Evolutionary conservation across 2,113 vertebrate species (phyloP).

Genomic region (Mormyrus lacerda): DNA sequence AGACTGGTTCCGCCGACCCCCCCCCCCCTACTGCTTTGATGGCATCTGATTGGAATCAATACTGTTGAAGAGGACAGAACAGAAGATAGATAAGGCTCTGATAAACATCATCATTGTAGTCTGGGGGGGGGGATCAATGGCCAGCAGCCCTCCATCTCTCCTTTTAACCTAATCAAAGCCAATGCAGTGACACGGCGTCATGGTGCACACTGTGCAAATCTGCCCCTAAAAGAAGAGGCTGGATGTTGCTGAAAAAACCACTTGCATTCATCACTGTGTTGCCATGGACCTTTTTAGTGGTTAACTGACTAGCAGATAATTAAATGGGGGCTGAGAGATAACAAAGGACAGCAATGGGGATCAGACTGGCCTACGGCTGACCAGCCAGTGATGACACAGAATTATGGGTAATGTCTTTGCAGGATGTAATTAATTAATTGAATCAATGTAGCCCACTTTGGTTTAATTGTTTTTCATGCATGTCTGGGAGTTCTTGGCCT

Average conservation of each 20-base stretch:
- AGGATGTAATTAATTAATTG: neutral
- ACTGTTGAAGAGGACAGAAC: slow-evolving; percentile 38
- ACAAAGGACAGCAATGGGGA: neutral
- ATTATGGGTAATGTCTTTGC: neutral
- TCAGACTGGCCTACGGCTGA: neutral
- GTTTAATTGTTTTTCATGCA: neutral
- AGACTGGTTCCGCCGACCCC: slow-evolving; percentile 42
- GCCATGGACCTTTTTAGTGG: neutral
- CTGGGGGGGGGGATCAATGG: neutral
- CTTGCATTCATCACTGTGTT: neutral
- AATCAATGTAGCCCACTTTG: neutral
- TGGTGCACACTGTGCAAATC: neutral
- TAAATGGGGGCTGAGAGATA: neutral
- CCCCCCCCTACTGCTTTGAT: slow-evolving; percentile 48
- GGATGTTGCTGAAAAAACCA: neutral
- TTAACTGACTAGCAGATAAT: neutral
- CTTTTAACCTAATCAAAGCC: neutral
- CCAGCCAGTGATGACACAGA: neutral
- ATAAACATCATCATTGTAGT: neutral
- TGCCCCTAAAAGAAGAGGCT: neutral
- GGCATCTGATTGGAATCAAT: slow-evolving; percentile 56
- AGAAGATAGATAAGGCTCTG: slow-evolving; percentile 2
- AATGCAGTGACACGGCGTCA: neutral
- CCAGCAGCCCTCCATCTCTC: neutral
- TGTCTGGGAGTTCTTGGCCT: neutral